These are phyloP conservation scores for Lycodopsis pacificus DNA, from an alignment of 2,797 vertebrate species.

Conservation along the genomic window DNA sequence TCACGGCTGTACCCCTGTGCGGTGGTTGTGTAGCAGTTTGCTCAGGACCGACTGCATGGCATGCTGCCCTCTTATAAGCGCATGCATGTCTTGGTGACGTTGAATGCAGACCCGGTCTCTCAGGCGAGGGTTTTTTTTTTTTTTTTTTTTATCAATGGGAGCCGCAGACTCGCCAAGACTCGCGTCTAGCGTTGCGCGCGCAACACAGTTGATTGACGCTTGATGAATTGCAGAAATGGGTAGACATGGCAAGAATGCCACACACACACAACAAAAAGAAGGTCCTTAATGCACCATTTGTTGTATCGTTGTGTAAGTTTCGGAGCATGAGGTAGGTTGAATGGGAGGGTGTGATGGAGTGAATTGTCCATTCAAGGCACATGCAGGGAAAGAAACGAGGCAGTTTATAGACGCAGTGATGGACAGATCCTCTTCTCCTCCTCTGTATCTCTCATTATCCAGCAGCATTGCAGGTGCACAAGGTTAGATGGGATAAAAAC, in stretches of 20 bases:
- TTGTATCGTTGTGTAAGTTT: slow-evolving; percentile 7
- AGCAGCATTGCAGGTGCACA: slow-evolving; percentile 71
- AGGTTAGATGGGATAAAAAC: not conserved
- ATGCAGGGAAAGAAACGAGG: slow-evolving; percentile 49
- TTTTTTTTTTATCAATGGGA: slow-evolving; percentile 89
- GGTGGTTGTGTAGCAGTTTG: slow-evolving; percentile 42
- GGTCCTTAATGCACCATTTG: slow-evolving; percentile 29
- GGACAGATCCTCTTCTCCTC: slow-evolving; percentile 8
- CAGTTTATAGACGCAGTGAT: slow-evolving; percentile 71
- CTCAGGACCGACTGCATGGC: slow-evolving; percentile 52
- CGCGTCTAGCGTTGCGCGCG: slow-evolving; percentile 49
- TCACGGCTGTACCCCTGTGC: slow-evolving; percentile 23
- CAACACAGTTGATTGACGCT: slow-evolving; percentile 30
- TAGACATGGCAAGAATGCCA: not conserved
- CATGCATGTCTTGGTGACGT: slow-evolving; percentile 71
- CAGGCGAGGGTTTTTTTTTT: slow-evolving; percentile 74
- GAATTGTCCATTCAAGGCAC: slow-evolving; percentile 59
- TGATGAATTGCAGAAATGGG: slow-evolving; percentile 53
- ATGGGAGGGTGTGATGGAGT: slow-evolving; percentile 29
- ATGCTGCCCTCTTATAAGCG: slow-evolving; percentile 42
- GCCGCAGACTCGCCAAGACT: slow-evolving; percentile 75
- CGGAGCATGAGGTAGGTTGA: slow-evolving; percentile 25
- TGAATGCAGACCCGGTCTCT: slow-evolving; percentile 64
- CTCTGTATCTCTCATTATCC: slow-evolving; percentile 25
- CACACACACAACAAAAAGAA: not conserved